Evolutionary conservation across 2,888 invertebrate genomes (phyloP).

Genomic region (Philereme transversata): DNA sequence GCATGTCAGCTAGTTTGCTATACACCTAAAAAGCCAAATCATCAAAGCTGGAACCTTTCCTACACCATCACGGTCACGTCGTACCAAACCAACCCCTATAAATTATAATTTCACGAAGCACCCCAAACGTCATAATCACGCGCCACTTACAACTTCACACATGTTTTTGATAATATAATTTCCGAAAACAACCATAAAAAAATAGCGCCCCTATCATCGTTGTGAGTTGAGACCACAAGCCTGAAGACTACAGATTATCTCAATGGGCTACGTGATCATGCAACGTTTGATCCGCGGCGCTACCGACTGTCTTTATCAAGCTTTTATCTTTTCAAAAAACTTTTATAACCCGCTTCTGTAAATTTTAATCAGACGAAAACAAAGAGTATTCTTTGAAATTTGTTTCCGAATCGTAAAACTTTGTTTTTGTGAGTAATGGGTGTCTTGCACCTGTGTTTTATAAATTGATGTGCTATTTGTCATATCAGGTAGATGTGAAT

Average conservation of each 20-base stretch:
- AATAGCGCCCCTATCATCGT: constrained; percentile 68
- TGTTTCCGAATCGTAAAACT: constrained; percentile 68
- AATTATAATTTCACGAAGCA: constrained; percentile 63
- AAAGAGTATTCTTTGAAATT: constrained; percentile 71
- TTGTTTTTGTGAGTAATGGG: constrained; percentile 62
- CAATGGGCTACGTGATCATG: constrained; percentile 72
- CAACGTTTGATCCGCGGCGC: constrained; percentile 69
- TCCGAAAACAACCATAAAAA: constrained; percentile 71
- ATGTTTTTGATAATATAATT: constrained; percentile 64
- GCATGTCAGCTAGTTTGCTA: too few species aligned
- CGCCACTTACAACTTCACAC: constrained; percentile 60
- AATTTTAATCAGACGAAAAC: constrained; percentile 78
- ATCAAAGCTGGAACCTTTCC: not conserved
- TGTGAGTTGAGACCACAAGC: constrained; percentile 30
- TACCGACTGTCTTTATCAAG: constrained; percentile 64
- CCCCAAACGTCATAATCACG: constrained; percentile 62
- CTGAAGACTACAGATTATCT: constrained; percentile 59
- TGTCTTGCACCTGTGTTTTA: constrained; percentile 46
- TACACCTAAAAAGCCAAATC: too few species aligned
- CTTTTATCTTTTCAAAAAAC: constrained; percentile 67
- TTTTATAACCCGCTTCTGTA: constrained; percentile 74
- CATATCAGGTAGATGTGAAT: constrained; percentile 16
- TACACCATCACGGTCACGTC: constrained; percentile 54
- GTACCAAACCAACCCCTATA: constrained; percentile 34
- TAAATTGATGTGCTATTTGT: constrained; percentile 30